A percentile compares a stretch with the other conserved stretches of the same genome.
Evolutionary conservation across 2,797 vertebrate genomes (phyloP).

Genomic region (Trachops cirrhosus): DNA sequence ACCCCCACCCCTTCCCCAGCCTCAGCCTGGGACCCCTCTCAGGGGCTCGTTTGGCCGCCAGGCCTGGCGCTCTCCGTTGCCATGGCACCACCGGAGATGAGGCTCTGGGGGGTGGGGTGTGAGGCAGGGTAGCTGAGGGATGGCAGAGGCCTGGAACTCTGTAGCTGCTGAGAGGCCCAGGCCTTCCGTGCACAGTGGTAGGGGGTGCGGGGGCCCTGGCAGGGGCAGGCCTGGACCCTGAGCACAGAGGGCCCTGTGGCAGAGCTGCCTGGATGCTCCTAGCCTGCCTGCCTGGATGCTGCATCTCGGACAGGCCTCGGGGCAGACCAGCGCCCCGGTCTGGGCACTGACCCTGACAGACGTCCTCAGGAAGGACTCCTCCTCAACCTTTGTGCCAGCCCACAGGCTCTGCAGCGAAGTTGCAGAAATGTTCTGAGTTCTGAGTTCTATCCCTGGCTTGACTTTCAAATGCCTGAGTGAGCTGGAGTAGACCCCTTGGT

Average conservation of each 20-base stretch:
- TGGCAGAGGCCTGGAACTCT: neutral
- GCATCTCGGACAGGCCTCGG: neutral
- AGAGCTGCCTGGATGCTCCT: neutral
- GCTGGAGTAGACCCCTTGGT: neutral
- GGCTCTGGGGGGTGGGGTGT: neutral
- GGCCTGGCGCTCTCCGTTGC: conserved; percentile 59
- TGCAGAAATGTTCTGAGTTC: neutral
- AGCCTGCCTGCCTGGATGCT: accelerated
- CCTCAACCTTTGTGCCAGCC: neutral
- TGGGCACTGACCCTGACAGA: neutral
- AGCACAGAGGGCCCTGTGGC: neutral
- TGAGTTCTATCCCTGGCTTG: neutral
- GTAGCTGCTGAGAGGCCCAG: neutral
- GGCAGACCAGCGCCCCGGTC: neutral
- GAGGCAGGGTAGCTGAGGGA: conserved; percentile 7
- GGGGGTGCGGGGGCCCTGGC: neutral
- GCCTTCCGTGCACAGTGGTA: neutral
- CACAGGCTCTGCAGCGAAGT: neutral
- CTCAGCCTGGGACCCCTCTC: conserved; percentile 69
- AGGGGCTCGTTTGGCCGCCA: conserved; percentile 70
- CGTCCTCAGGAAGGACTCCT: neutral
- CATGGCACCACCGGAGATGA: conserved; percentile 62
- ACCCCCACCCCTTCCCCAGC: conserved; percentile 41
- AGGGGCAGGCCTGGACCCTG: neutral
- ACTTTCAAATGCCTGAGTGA: neutral